phyloP scores from a whole-genome alignment of 2,797 vertebrate species.

The Characodon lateralis region DNA sequence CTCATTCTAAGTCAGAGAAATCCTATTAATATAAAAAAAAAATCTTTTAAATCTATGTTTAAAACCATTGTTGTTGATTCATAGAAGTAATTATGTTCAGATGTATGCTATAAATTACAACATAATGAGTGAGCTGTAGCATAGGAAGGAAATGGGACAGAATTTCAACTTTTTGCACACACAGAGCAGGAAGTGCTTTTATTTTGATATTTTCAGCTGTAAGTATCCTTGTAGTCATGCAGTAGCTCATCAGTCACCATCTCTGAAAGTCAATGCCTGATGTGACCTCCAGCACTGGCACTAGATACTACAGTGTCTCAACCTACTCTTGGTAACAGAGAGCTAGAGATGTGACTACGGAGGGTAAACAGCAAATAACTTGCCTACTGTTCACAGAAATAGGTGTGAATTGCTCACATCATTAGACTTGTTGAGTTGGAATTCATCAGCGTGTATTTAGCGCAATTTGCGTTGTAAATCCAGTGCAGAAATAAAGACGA shows the following conservation, averaged over 20 bases:
- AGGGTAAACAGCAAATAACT: background rate
- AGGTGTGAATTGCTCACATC: background rate
- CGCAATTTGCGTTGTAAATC: background rate
- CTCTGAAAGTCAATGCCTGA: background rate
- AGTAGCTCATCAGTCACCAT: background rate
- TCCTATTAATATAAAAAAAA: no score
- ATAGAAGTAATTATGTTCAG: no score
- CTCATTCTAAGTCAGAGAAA: no score
- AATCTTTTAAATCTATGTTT: no score
- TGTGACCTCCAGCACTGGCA: background rate
- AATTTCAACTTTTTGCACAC: no score
- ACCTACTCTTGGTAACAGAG: background rate
- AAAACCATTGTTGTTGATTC: no score
- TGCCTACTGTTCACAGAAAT: background rate
- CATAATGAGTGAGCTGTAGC: no score
- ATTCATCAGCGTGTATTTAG: background rate
- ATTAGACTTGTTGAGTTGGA: background rate
- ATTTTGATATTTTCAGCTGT: background rate
- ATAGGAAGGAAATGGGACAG: no score
- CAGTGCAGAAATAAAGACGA: background rate
- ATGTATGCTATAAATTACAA: no score
- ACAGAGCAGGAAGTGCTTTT: no score
- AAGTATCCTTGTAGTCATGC: background rate
- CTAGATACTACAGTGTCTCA: background rate
- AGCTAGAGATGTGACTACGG: background rate